phyloP scores from a whole-genome alignment of 2,113 vertebrate genomes.

The Sprattus sprattus region DNA sequence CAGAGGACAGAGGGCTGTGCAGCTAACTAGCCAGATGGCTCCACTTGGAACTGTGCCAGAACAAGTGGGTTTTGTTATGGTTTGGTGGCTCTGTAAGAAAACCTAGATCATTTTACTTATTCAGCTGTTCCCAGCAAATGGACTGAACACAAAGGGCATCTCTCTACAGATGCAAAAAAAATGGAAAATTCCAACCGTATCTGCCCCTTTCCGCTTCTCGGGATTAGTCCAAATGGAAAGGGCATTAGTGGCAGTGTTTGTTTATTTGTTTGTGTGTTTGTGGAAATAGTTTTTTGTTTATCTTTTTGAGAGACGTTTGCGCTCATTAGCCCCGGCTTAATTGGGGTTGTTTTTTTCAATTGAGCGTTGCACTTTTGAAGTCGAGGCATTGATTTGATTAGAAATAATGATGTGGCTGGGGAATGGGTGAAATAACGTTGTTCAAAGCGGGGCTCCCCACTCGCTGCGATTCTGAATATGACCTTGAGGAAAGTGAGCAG shows the following conservation, averaged over 20 bases:
- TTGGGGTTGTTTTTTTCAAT: neutral
- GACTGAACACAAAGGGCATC: neutral
- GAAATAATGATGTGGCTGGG: slow-evolving; percentile 5
- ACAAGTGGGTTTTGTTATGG: slow-evolving; percentile 34
- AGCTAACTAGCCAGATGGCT: slow-evolving; percentile 45
- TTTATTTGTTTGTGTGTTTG: slow-evolving; percentile 36
- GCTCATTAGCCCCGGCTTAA: neutral
- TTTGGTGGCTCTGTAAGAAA: slow-evolving; percentile 18
- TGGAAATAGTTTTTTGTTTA: slow-evolving; percentile 29
- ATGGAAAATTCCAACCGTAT: neutral
- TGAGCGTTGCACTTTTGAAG: neutral
- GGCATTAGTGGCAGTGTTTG: slow-evolving; percentile 12
- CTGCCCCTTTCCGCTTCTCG: neutral
- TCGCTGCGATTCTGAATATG: neutral
- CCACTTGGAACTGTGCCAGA: slow-evolving; percentile 23
- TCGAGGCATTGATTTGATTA: neutral
- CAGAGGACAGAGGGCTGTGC: neutral
- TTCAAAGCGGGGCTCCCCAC: neutral
- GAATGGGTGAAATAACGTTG: neutral
- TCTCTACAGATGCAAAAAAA: slow-evolving; percentile 13
- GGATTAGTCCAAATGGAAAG: slow-evolving; percentile 17
- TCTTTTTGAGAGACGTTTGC: neutral
- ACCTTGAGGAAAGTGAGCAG: slow-evolving; percentile 5
- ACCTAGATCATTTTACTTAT: slow-evolving; percentile 21
- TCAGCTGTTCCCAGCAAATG: slow-evolving; percentile 31